A percentile compares a stretch with the other conserved stretches of the same genome.
Conservation (phyloP, 1,140 invertebrate species). For the Ctenoplectra terminalis region DNA sequence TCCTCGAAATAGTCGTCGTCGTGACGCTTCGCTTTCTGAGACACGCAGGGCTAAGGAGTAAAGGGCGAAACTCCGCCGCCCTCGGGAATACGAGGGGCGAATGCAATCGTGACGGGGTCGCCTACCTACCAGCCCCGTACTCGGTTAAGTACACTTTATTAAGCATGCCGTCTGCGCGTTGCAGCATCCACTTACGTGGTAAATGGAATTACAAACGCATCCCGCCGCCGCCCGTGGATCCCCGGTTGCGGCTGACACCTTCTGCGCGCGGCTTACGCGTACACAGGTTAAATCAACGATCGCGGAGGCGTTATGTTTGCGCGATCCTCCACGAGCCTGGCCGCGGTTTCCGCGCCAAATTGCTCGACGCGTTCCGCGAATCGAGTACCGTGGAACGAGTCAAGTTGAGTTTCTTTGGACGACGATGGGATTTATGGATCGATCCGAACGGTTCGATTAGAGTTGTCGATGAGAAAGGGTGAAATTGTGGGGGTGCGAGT, state of each 20-base stretch:
- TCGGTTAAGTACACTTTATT: slow-evolving; percentile 77
- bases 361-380: not conserved
- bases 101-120: slow-evolving; percentile 62
- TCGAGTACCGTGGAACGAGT: not conserved
- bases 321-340: not conserved
- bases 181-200: slow-evolving; percentile 74
- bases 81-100: slow-evolving; percentile 41
- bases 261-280: slow-evolving; percentile 56
- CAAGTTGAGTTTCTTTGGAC: not conserved
- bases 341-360: not conserved
- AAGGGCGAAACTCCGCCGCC: slow-evolving; percentile 15
- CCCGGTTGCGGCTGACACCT: slow-evolving; percentile 74
- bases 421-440: not conserved
- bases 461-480: too few relatives aligned
- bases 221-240: slow-evolving; percentile 62
- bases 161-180: slow-evolving; percentile 70
- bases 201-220: slow-evolving; percentile 80
- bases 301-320: slow-evolving; percentile 33
- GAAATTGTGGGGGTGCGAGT: too few relatives aligned
- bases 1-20: not conserved
- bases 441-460: too few relatives aligned
- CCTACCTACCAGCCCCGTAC: slow-evolving; percentile 42
- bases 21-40: slow-evolving; percentile 38
- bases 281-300: slow-evolving; percentile 39
- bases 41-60: not conserved